Evolutionary conservation across 2,113 vertebrate species (phyloP).

Genomic region (Butorides virescens): DNA sequence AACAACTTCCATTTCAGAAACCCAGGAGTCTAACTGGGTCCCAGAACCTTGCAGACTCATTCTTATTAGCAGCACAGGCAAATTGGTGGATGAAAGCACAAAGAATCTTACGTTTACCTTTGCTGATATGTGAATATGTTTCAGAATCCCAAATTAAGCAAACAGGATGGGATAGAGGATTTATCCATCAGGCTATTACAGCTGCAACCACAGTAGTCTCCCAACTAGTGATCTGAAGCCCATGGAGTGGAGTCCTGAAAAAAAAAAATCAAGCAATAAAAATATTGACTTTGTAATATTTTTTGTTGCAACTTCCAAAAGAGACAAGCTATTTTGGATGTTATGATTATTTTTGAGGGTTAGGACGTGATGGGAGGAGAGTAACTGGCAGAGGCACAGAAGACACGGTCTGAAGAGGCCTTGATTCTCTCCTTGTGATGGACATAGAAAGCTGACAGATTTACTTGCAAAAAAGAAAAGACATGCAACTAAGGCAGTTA

Average conservation of each 20-base stretch:
- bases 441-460: background rate
- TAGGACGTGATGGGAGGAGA: background rate
- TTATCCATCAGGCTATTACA: background rate
- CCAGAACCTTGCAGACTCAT: background rate
- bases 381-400: background rate
- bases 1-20: background rate
- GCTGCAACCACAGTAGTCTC: background rate
- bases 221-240: background rate
- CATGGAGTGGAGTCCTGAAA: background rate
- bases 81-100: background rate
- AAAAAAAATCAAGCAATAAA: background rate
- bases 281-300: background rate
- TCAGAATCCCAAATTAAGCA: background rate
- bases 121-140: accelerated
- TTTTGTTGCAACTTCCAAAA: background rate
- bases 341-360: background rate
- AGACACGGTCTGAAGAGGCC: background rate
- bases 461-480: background rate
- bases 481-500: accelerated
- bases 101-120: background rate
- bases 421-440: background rate
- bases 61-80: background rate
- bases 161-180: background rate
- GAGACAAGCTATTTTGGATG: background rate
- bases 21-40: background rate